A percentile compares a stretch with the other conserved stretches of the same genome.
Evolutionary conservation across 2,797 vertebrate species (phyloP).

Genomic region (Emydoidea blandingii): DNA sequence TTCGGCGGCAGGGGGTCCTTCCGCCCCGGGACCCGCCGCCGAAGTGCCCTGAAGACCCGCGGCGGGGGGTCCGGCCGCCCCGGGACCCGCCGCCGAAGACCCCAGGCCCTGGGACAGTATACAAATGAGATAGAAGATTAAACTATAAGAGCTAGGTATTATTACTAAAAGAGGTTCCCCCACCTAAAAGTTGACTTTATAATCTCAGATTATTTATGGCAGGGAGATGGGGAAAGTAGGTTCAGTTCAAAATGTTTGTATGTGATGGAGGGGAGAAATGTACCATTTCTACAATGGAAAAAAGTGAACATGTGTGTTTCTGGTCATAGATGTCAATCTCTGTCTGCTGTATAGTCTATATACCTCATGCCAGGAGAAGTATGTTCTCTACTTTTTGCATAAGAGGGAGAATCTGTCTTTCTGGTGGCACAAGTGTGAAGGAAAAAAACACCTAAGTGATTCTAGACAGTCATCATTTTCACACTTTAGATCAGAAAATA

Average conservation of each 20-base stretch:
- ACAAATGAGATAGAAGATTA: slow-evolving; percentile 67
- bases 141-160: slow-evolving; percentile 22
- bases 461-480: slow-evolving; percentile 65
- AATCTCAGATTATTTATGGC: slow-evolving; percentile 61
- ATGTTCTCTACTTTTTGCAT: slow-evolving; percentile 54
- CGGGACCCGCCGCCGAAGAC: no score
- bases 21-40: no score
- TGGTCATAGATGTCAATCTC: slow-evolving; percentile 63
- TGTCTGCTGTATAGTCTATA: slow-evolving; percentile 46
- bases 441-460: slow-evolving; percentile 47
- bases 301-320: slow-evolving; percentile 51
- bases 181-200: slow-evolving; percentile 66
- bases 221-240: slow-evolving; percentile 61
- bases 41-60: no score
- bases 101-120: background rate
- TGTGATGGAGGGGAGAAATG: slow-evolving; percentile 5
- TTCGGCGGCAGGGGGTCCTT: no score
- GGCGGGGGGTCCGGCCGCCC: no score
- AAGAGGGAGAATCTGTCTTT: slow-evolving; percentile 43
- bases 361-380: slow-evolving; percentile 57
- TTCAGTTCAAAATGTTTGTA: slow-evolving; percentile 7
- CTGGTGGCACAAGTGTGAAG: slow-evolving; percentile 51
- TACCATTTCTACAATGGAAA: slow-evolving; percentile 12
- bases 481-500: slow-evolving; percentile 71
- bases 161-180: background rate